These are phyloP conservation scores for Enteromius mattozi DNA, from an alignment of 2,797 vertebrate genomes.

Conservation along the genomic window DNA sequence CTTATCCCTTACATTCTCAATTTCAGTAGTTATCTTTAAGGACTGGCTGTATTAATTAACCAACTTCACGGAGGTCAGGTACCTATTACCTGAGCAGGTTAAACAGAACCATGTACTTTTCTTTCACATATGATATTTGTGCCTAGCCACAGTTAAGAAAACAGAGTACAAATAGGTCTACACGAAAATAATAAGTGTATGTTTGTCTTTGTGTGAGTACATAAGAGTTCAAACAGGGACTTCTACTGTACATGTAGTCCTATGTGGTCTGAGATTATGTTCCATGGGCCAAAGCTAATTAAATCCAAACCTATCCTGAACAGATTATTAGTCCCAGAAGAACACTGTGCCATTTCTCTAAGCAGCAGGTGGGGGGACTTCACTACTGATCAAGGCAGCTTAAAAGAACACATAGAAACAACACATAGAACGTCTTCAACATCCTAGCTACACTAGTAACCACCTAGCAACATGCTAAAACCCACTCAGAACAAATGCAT, in stretches of 20 bases:
- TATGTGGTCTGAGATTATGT: constrained; percentile 10
- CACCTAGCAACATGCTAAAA: neutral
- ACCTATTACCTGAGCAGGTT: neutral
- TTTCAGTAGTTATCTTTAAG: neutral
- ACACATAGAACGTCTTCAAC: neutral
- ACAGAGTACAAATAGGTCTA: neutral
- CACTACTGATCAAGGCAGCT: neutral
- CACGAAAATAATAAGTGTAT: neutral
- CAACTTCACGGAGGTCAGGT: neutral
- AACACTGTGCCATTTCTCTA: neutral
- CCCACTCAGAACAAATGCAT: neutral
- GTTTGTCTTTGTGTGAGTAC: neutral
- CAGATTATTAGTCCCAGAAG: constrained; percentile 24
- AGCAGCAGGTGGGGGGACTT: neutral
- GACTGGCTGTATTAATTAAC: neutral
- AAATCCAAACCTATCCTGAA: constrained; percentile 45
- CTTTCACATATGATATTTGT: neutral
- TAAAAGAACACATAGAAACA: neutral
- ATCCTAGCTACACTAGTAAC: neutral
- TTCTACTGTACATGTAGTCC: neutral
- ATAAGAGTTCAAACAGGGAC: neutral
- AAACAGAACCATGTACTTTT: neutral
- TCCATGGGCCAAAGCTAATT: constrained; percentile 38
- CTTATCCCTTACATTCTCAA: neutral
- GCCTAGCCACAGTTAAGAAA: neutral